Evolutionary conservation across 2,797 vertebrate species (phyloP).

Genomic region (Ptychadena robeensis): DNA sequence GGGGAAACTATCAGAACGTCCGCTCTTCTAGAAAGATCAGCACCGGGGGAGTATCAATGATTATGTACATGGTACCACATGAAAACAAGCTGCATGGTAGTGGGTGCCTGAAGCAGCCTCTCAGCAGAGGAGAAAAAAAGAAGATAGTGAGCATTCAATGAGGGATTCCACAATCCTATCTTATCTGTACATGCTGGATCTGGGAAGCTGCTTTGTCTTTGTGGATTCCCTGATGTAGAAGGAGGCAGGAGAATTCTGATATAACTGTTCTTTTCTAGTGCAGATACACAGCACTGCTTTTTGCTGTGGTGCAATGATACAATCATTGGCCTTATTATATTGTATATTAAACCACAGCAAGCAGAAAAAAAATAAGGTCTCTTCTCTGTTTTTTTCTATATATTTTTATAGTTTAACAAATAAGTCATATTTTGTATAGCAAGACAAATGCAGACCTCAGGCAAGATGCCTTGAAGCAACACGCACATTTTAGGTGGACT

Average conservation of each 20-base stretch:
- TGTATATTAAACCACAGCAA: neutral
- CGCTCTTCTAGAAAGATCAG: conserved; percentile 75
- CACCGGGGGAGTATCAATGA: conserved; percentile 68
- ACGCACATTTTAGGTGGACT: no score
- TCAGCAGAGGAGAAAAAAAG: conserved; percentile 19
- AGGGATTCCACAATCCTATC: neutral
- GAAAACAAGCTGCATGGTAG: neutral
- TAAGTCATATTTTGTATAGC: neutral
- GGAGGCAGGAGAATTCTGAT: conserved; percentile 20
- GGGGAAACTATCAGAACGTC: conserved; percentile 84
- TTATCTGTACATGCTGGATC: conserved; percentile 13
- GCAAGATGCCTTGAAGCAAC: no score
- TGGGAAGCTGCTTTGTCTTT: neutral
- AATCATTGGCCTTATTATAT: neutral
- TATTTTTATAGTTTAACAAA: neutral
- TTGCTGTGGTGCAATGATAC: neutral
- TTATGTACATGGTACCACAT: conserved; percentile 64
- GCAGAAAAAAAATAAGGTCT: neutral
- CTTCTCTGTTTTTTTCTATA: neutral
- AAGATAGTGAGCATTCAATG: neutral
- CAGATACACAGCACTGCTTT: neutral
- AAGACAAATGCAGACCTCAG: neutral
- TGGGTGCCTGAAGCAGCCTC: conserved; percentile 25
- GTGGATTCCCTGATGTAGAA: neutral
- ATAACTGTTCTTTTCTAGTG: neutral